Percentiles rank a stretch among this genome's conserved stretches.
phyloP scores from a whole-genome alignment of 2,797 vertebrate species.

The Danio choprae region DNA sequence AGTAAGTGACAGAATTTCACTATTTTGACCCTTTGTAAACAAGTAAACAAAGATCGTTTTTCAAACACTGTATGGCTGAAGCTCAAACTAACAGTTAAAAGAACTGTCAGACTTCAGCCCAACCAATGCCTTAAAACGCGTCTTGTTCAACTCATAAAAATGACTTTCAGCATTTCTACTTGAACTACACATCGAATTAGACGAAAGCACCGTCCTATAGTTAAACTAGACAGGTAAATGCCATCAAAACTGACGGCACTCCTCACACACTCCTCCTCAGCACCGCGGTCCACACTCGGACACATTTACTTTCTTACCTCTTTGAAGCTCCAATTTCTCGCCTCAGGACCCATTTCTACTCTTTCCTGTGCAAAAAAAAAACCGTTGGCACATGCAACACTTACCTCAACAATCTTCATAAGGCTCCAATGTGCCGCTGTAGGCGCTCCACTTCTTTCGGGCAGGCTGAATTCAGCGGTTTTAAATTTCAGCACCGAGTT shows the following conservation, averaged over 20 bases:
- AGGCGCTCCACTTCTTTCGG: slow-evolving; percentile 17
- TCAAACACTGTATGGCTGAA: not conserved
- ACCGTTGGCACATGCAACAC: slow-evolving; percentile 18
- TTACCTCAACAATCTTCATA: slow-evolving; percentile 59
- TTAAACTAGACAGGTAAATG: not conserved
- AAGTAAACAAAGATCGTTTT: not conserved
- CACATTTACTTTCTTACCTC: slow-evolving; percentile 8
- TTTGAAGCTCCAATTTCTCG: slow-evolving; percentile 6
- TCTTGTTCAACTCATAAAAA: slow-evolving; percentile 21
- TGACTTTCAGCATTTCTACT: slow-evolving; percentile 2
- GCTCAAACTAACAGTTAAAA: not conserved
- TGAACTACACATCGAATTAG: not conserved
- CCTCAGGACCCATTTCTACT: not conserved
- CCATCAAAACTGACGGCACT: not conserved
- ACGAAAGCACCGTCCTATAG: not conserved
- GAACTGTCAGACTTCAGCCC: not conserved
- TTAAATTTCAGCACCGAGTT: slow-evolving; percentile 20
- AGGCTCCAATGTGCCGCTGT: slow-evolving; percentile 36
- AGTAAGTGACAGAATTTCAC: no score
- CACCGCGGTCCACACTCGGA: not conserved
- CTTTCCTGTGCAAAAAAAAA: not conserved
- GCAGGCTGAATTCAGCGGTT: slow-evolving; percentile 21
- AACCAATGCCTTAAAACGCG: not conserved
- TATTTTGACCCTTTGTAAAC: no score
- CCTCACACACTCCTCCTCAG: not conserved